Evolutionary conservation across 2,113 vertebrate genomes (phyloP), one percentile per base, ranked within the genome.

Genomic region (Irena cyanogastra): DNA sequence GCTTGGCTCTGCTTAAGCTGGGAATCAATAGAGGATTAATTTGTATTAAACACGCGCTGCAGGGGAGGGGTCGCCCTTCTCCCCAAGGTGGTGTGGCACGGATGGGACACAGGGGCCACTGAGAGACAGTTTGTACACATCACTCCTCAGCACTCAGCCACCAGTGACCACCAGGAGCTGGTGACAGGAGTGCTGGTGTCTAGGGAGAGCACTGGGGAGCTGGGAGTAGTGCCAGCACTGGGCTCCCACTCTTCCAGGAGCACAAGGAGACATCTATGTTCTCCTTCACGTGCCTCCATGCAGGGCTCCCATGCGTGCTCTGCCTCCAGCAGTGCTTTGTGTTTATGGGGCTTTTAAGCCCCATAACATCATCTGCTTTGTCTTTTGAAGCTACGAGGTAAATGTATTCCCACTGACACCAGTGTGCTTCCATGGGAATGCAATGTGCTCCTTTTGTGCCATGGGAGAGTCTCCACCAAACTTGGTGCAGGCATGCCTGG

Each of bases 1-100:
- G 82, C 94, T 95, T 60, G 47, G 71, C 71, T 83, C 54, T 49
- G 27, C 68, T 86, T 94, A 90, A 97, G 83, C 71, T 47, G 50
- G 86, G 42, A 93, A 92, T 92, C 60, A 9, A 75, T 87, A 81
- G 81, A 37, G 72, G 80, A 93, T 93, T 96, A 53, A 77, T 92
- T 93, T 76, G 63, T 66, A 86, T 93, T 89, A 81, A 93, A 66
- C 30, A 50, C 0, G 0, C 0, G 0, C 54, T 83, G 66, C 66
- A 54, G 64, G 82, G 61, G 75, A 82, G 79, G 53, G 19, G 54
- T 78, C 0, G 0, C 50, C 41, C 59, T 82, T 82, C 64, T 91
- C 53, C 68, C 2, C 2, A 49, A 78, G 75, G 70, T 82, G 54
- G 24, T 42, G 70, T 45, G 59, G 27, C 49, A 17, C 0, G 0